These are phyloP conservation scores for Otocyon megalotis DNA, from an alignment of 2,113 vertebrate species.

Conservation along the genomic window DNA sequence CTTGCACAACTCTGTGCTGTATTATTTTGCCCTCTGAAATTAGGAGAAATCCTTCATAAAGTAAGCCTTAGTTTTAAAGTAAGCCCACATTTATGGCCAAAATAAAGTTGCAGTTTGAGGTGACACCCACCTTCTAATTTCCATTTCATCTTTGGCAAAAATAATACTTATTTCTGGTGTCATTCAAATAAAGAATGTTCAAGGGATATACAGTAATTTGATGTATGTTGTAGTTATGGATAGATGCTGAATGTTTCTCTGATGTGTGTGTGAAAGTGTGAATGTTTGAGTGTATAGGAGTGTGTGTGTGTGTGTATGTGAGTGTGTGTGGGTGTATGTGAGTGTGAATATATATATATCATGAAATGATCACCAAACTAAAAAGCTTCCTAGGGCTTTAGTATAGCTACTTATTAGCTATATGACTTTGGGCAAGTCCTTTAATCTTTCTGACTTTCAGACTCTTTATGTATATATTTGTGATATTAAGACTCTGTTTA, in stretches of 20 bases:
- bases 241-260: not conserved
- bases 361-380: not conserved
- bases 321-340: not conserved
- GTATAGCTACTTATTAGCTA: not conserved
- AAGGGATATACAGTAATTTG: not conserved
- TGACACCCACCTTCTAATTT: not conserved
- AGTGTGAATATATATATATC: not conserved
- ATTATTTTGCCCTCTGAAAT: not conserved
- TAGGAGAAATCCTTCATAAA: not conserved
- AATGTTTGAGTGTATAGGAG: no score
- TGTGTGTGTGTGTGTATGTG: no score
- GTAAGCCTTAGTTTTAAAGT: not conserved
- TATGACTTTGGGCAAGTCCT: not conserved
- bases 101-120: not conserved
- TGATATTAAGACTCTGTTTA: not conserved
- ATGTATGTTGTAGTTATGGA: not conserved
- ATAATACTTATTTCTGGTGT: slow-evolving; percentile 9
- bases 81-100: not conserved
- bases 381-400: not conserved
- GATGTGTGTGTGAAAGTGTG: not conserved
- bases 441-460: not conserved
- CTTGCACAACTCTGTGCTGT: not conserved
- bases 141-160: not conserved
- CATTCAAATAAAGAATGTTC: not conserved
- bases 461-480: not conserved